Evolutionary conservation across 2,888 invertebrate genomes (phyloP).

Genomic region (Achlya flavicornis): DNA sequence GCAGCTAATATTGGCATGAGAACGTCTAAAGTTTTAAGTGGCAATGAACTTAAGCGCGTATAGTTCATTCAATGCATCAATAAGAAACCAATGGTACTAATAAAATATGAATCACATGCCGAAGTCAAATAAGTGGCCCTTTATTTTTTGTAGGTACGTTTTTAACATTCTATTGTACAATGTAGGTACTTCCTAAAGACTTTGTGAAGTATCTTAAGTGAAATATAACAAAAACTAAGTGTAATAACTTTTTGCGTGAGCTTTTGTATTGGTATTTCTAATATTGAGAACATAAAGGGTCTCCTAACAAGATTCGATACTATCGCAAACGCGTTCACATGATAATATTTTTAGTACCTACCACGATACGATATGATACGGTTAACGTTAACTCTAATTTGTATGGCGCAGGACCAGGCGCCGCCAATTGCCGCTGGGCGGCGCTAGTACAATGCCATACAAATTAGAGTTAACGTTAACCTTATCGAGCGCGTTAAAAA

Average conservation of each 20-base stretch:
- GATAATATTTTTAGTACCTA: too few species aligned
- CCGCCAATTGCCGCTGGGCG: too few species aligned
- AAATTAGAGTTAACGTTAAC: too few species aligned
- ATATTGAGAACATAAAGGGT: background rate
- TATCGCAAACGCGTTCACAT: too few species aligned
- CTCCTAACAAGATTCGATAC: too few species aligned
- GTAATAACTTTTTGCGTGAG: background rate
- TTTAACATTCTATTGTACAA: constrained; percentile 15
- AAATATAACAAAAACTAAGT: background rate
- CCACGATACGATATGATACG: too few species aligned
- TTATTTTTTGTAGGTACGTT: constrained; percentile 34
- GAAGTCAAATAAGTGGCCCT: constrained; percentile 49
- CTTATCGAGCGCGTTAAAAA: too few species aligned
- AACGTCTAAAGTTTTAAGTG: constrained; percentile 38
- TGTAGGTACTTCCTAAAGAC: constrained; percentile 13
- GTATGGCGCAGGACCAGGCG: too few species aligned
- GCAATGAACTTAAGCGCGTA: constrained; percentile 56
- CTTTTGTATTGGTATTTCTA: background rate
- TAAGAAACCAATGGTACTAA: constrained; percentile 45
- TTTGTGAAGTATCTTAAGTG: background rate
- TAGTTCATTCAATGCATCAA: constrained; percentile 44
- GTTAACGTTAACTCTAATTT: too few species aligned
- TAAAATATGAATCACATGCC: constrained; percentile 52
- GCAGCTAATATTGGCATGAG: constrained; percentile 39
- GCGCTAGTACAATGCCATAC: too few species aligned